A percentile compares a stretch with the other conserved stretches of the same genome.
Evolutionary conservation across 2,113 vertebrate genomes (phyloP).

Genomic region (Noturus placidus): DNA sequence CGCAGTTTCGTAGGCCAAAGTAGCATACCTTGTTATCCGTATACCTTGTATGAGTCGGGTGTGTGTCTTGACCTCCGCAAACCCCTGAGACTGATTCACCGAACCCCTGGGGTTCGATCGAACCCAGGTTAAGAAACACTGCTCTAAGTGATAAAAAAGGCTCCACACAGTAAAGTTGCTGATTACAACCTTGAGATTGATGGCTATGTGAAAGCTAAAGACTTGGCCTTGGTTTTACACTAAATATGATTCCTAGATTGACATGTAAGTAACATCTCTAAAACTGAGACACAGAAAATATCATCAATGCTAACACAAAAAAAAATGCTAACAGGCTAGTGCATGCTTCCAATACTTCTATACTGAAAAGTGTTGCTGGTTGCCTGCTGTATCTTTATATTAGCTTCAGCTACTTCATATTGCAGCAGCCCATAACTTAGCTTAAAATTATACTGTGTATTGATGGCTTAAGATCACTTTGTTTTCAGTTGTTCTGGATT

Average conservation of each 20-base stretch:
- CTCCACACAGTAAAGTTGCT: background rate
- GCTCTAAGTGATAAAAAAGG: background rate
- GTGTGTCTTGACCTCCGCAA: no score
- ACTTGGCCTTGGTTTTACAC: background rate
- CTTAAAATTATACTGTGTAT: background rate
- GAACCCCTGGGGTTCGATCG: no score
- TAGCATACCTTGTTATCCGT: no score
- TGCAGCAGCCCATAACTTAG: background rate
- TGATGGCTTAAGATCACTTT: background rate
- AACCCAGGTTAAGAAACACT: no score
- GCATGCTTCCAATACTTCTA: background rate
- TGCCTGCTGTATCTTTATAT: background rate
- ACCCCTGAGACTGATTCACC: no score
- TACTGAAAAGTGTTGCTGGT: background rate
- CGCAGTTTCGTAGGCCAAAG: no score
- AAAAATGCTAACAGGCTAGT: background rate
- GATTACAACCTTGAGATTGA: background rate
- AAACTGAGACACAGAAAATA: background rate
- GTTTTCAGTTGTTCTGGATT: background rate
- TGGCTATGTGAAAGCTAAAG: background rate
- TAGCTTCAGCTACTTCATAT: background rate
- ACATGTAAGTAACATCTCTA: background rate
- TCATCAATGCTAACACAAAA: background rate
- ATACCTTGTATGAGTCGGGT: no score
- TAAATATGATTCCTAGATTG: background rate